These are phyloP conservation scores for Clarias pachynema DNA, from an alignment of 2,797 vertebrate genomes.

Conservation along the genomic window DNA sequence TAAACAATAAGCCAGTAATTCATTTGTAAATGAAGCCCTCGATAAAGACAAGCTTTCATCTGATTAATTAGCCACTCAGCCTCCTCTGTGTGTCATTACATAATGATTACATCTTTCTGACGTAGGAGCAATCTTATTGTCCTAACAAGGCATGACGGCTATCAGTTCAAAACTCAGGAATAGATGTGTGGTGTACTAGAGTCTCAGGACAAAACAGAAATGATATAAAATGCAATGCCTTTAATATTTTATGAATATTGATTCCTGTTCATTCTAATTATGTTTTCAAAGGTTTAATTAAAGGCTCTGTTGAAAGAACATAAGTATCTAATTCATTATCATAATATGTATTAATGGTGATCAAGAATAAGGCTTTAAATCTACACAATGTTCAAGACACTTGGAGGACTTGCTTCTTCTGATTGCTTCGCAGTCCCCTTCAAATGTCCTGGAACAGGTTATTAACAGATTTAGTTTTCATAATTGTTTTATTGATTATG, in stretches of 20 bases:
- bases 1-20: slow-evolving; percentile 3
- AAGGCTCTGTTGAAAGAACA: not conserved
- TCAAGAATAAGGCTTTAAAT: not conserved
- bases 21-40: not conserved
- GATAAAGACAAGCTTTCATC: slow-evolving; percentile 39
- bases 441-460: not conserved
- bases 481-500: not conserved
- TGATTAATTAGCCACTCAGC: slow-evolving; percentile 13
- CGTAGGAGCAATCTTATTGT: not conserved
- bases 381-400: not conserved
- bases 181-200: not conserved
- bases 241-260: slow-evolving; percentile 55
- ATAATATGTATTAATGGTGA: not conserved
- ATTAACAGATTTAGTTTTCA: not conserved
- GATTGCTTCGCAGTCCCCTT: not conserved
- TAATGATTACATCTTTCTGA: slow-evolving; percentile 36
- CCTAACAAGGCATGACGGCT: not conserved
- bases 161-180: slow-evolving; percentile 13
- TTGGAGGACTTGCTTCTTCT: not conserved
- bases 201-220: not conserved
- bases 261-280: slow-evolving; percentile 1
- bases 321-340: not conserved
- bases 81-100: slow-evolving; percentile 22
- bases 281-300: slow-evolving; percentile 12
- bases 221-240: slow-evolving; percentile 71